Evolutionary conservation across 2,113 vertebrate species (phyloP), one percentile per base, ranked within the genome.

Genomic region (Mesoclemmys tuberculata): DNA sequence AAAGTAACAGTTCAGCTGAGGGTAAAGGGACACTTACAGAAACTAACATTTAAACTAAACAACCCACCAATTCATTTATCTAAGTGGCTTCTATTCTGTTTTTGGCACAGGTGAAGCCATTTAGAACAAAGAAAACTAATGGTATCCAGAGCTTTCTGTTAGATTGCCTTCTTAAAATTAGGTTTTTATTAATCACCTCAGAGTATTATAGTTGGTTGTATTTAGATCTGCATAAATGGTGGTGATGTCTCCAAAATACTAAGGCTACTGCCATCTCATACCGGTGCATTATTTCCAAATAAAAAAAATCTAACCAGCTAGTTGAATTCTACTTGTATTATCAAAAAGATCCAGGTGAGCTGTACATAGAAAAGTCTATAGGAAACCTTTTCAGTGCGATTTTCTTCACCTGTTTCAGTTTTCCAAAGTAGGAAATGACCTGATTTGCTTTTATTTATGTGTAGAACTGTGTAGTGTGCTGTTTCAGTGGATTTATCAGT

Each of bases 201-300:
- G 71, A 41, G 22, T 26, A 1, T 35, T 79, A 0, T 64, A 54
- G 22, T 22, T 85, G 8, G 8, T 27, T 85, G 8, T 90, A 5
- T 84, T 89, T 84, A 90, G 55, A 80, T 90, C 10, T 44, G 29
- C 14, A 2, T 19, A 27, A 6, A 12, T n/a, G 31, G 31, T 27
- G 31, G 8, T 19, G 54, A 35, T 35, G 5, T 84, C 94, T 52
- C 54, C 84, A 85, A 82, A 88, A 13, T 64, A 5, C 8, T 41
- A 0, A 7, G 26, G 24, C n/a, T 81, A 27, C 13, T 3, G 24
- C 10, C 74, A 77, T 27, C 77, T 92, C 52, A 41, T 0, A 31
- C 48, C 54, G 1, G 2, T 26, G 61, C 0, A 0, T 3, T 85
- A 54, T 77, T 82, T 84, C 35, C 81, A 44, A 55, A 74, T 89